Evolutionary conservation across 1,140 invertebrate species (phyloP).

Genomic region (Andricus grossulariae): DNA sequence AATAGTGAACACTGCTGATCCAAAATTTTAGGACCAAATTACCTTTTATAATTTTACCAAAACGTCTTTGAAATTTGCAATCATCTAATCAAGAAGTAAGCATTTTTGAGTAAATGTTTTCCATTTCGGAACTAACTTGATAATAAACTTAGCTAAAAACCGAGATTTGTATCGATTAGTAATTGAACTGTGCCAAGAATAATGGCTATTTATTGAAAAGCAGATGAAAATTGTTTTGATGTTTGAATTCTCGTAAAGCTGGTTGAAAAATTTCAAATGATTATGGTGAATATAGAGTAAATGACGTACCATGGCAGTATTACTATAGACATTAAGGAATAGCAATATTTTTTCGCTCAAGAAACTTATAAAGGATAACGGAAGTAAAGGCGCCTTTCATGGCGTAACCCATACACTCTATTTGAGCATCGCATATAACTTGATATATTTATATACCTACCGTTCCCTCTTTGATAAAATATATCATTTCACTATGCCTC

Average conservation of each 20-base stretch:
- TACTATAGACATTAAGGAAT: slow-evolving; percentile 63
- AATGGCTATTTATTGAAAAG: not conserved
- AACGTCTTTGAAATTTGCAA: not conserved
- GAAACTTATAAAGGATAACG: slow-evolving; percentile 44
- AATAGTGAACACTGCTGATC: not conserved
- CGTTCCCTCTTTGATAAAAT: slow-evolving; percentile 43
- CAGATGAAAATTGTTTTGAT: not conserved
- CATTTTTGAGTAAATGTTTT: not conserved
- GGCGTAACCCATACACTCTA: slow-evolving; percentile 35
- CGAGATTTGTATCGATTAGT: not conserved
- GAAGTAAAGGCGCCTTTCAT: slow-evolving; percentile 36
- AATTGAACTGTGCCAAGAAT: not conserved
- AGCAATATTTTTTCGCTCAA: slow-evolving; percentile 70
- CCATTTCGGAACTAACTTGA: not conserved
- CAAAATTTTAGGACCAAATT: slow-evolving; percentile 10
- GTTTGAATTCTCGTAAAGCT: slow-evolving; percentile 1
- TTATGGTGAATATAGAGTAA: slow-evolving; percentile 22
- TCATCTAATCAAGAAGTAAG: not conserved
- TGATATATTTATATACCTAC: slow-evolving; percentile 48
- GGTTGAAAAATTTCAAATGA: not conserved
- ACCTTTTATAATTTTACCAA: not conserved
- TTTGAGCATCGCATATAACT: slow-evolving; percentile 41
- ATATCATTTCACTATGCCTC: slow-evolving; percentile 31
- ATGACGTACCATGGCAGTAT: slow-evolving; percentile 65
- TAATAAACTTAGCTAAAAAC: not conserved